These are phyloP conservation scores for Lamprotornis superbus DNA, from an alignment of 2,113 vertebrate genomes.

Conservation along the genomic window DNA sequence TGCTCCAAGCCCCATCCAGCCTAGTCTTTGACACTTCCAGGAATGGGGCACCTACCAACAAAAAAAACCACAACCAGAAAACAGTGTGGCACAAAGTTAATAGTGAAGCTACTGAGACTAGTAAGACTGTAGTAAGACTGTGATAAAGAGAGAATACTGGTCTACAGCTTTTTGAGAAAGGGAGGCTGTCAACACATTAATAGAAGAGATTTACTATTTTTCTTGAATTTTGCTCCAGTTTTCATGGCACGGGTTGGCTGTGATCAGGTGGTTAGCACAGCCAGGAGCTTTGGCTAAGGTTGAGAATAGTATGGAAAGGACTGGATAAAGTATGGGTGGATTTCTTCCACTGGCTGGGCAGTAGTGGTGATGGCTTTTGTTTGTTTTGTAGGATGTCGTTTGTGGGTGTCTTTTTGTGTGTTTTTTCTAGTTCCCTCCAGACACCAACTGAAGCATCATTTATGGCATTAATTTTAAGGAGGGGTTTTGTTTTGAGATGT, in stretches of 20 bases:
- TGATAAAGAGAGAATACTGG: not conserved
- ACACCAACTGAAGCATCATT: not conserved
- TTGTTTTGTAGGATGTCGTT: not conserved
- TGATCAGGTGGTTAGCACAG: not conserved
- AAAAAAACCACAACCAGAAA: not conserved
- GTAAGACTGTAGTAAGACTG: not conserved
- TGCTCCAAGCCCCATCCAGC: not conserved
- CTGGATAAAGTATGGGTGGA: not conserved
- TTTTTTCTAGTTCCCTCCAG: not conserved
- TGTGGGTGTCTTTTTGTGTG: not conserved
- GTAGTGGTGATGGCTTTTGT: not conserved
- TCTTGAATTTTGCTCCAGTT: not conserved
- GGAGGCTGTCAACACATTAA: not conserved
- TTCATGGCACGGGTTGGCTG: not conserved
- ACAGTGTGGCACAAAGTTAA: not conserved
- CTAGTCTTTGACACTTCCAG: not conserved
- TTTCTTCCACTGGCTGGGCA: not conserved
- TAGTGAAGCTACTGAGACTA: not conserved
- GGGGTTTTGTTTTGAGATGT: not conserved
- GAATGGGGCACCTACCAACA: not conserved
- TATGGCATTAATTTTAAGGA: not conserved
- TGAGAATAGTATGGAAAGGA: not conserved
- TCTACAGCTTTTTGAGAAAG: not conserved
- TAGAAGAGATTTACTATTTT: not conserved
- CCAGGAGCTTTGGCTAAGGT: not conserved